Percentiles rank a stretch among this genome's conserved stretches.
These are phyloP conservation scores for Antechinus stuartii DNA, from an alignment of 2,113 vertebrate species.

Conservation along the genomic window DNA sequence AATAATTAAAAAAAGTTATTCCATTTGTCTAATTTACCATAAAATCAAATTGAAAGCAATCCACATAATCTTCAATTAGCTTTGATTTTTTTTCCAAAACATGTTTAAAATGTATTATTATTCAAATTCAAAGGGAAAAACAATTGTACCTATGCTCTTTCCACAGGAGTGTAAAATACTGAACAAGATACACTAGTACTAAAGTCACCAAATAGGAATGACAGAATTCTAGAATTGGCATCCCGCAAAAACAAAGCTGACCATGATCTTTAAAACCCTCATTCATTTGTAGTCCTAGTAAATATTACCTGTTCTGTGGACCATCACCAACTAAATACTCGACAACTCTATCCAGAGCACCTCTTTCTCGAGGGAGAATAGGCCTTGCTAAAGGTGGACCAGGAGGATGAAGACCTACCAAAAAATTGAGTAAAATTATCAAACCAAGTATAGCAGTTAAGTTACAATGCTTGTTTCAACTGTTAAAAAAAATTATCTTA, in stretches of 20 bases:
- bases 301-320: slow-evolving; percentile 95
- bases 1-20: slow-evolving; percentile 26
- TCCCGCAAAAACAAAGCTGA: background rate
- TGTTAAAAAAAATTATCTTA: slow-evolving; percentile 8
- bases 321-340: slow-evolving; percentile 99
- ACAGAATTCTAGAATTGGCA: slow-evolving; percentile 37
- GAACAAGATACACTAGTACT: slow-evolving; percentile 1
- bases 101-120: slow-evolving; percentile 26
- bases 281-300: slow-evolving; percentile 41
- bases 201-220: slow-evolving; percentile 45
- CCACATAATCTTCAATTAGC: slow-evolving; percentile 27
- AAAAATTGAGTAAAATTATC: slow-evolving; percentile 38
- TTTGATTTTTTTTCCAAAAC: slow-evolving; percentile 34
- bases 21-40: slow-evolving; percentile 39
- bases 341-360: slow-evolving; percentile 94
- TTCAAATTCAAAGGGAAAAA: slow-evolving; percentile 14
- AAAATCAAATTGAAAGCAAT: slow-evolving; percentile 15
- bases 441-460: slow-evolving; percentile 42
- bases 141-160: background rate
- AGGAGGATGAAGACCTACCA: slow-evolving; percentile 95
- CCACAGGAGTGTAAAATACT: background rate
- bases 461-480: slow-evolving; percentile 30
- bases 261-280: background rate
- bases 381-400: slow-evolving; percentile 96
- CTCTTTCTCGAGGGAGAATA: slow-evolving; percentile 93